phyloP scores from a whole-genome alignment of 1,140 invertebrate species.

The Nylanderia fulva region DNA sequence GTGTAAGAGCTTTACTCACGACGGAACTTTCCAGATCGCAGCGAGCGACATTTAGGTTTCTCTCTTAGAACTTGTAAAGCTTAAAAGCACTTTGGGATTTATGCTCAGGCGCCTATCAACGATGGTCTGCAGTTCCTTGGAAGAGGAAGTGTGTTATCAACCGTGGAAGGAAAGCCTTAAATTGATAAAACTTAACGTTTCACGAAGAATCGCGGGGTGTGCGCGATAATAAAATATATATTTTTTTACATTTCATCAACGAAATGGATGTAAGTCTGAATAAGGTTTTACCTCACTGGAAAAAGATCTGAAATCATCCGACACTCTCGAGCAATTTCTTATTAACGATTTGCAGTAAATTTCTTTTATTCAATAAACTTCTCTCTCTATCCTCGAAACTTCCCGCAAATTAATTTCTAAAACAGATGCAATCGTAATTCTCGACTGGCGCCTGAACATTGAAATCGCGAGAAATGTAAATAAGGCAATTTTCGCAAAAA shows the following conservation, averaged over 20 bases:
- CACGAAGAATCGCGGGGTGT: background rate
- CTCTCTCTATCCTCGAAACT: too few species aligned
- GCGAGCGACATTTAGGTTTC: constrained; percentile 60
- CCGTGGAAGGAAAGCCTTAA: constrained; percentile 41
- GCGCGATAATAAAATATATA: constrained; percentile 24
- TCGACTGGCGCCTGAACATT: background rate
- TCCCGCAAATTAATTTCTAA: background rate
- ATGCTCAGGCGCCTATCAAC: constrained; percentile 63
- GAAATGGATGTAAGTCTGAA: constrained; percentile 35
- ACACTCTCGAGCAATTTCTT: background rate
- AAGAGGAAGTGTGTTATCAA: constrained; percentile 42
- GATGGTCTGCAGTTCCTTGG: constrained; percentile 33
- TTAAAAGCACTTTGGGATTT: constrained; percentile 77
- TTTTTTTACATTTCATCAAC: constrained; percentile 26
- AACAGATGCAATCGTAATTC: background rate
- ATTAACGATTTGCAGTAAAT: background rate
- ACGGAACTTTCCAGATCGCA: constrained; percentile 67
- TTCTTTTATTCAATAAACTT: too few species aligned
- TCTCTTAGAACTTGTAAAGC: constrained; percentile 77
- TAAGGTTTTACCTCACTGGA: background rate
- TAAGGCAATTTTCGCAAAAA: constrained; percentile 31
- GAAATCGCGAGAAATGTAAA: constrained; percentile 11
- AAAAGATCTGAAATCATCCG: background rate
- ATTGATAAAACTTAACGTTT: constrained; percentile 65
- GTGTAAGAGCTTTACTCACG: constrained; percentile 13